Conservation (phyloP, 2,888 invertebrate species). For the Nyleta sp. region DNA sequence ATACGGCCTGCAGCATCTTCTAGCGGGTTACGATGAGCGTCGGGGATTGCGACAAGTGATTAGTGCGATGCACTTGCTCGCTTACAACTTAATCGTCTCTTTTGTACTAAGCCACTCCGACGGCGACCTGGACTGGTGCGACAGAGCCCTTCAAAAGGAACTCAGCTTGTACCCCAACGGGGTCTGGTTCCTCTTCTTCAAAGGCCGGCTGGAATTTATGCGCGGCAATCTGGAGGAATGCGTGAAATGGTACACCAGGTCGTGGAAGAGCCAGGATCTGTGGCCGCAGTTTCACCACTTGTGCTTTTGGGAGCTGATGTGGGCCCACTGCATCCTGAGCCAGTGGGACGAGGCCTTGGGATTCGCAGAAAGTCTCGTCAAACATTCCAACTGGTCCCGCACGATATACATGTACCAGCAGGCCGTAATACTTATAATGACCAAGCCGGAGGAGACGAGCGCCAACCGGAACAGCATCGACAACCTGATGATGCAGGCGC, state of each 20-base stretch:
- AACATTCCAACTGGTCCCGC: constrained; percentile 95
- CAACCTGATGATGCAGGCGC: constrained; percentile 90
- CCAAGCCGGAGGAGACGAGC: constrained; percentile 84
- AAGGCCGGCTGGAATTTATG: constrained; percentile 92
- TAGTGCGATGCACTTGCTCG: constrained; percentile 92
- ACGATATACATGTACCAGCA: constrained; percentile 96
- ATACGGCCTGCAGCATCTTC: constrained; percentile 89
- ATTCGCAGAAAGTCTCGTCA: constrained; percentile 88
- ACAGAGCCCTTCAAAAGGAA: constrained; percentile 89
- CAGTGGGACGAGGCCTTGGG: constrained; percentile 91
- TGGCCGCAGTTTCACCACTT: constrained; percentile 97
- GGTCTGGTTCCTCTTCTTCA: constrained; percentile 96
- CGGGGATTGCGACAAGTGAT: constrained; percentile 92
- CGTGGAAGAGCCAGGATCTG: constrained; percentile 91
- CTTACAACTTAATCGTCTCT: constrained; percentile 93
- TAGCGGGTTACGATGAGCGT: constrained; percentile 87
- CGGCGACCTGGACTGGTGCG: constrained; percentile 90
- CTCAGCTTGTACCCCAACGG: constrained; percentile 91
- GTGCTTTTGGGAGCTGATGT: constrained; percentile 97
- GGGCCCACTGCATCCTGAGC: constrained; percentile 90
- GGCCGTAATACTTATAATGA: constrained; percentile 92
- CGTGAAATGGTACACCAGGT: constrained; percentile 89
- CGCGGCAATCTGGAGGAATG: constrained; percentile 89
- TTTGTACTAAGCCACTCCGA: constrained; percentile 92
- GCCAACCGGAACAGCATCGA: constrained; percentile 85